Evolutionary conservation across 2,888 invertebrate genomes (phyloP).

Genomic region (Carabus problematicus): DNA sequence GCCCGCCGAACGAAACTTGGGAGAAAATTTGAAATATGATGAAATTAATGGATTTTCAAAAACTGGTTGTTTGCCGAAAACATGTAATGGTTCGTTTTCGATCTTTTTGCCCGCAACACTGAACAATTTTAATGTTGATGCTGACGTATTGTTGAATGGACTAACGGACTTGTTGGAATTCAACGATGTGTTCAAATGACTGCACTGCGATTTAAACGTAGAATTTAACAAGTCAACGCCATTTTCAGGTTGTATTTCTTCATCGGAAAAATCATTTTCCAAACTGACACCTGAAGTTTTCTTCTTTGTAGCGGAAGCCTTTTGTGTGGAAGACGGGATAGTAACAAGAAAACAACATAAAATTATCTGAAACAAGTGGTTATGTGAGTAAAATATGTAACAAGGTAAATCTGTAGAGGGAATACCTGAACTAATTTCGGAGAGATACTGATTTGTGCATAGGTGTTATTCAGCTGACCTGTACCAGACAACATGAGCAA

Average conservation of each 20-base stretch:
- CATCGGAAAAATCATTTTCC: constrained; percentile 22
- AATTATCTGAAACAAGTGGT: constrained; percentile 16
- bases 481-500: constrained; percentile 11
- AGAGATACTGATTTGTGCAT: background rate
- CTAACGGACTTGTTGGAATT: constrained; percentile 30
- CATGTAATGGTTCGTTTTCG: constrained; percentile 20
- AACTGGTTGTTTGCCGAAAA: constrained; percentile 38
- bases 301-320: background rate
- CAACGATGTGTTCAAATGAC: constrained; percentile 25
- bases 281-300: background rate
- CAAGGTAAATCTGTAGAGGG: too few species aligned
- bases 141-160: constrained; percentile 8
- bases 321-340: constrained; percentile 23
- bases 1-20: constrained; percentile 19
- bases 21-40: constrained; percentile 31
- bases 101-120: background rate
- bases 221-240: constrained; percentile 35
- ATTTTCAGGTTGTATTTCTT: constrained; percentile 14
- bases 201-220: constrained; percentile 33
- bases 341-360: constrained; percentile 32
- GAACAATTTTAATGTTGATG: constrained; percentile 26
- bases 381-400: background rate
- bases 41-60: constrained; percentile 36
- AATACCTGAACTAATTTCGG: constrained; percentile 2
- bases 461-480: constrained; percentile 1